A percentile compares a stretch with the other conserved stretches of the same genome.
Conservation (phyloP, 2,888 invertebrate species). For the Syrphus vitripennis region DNA sequence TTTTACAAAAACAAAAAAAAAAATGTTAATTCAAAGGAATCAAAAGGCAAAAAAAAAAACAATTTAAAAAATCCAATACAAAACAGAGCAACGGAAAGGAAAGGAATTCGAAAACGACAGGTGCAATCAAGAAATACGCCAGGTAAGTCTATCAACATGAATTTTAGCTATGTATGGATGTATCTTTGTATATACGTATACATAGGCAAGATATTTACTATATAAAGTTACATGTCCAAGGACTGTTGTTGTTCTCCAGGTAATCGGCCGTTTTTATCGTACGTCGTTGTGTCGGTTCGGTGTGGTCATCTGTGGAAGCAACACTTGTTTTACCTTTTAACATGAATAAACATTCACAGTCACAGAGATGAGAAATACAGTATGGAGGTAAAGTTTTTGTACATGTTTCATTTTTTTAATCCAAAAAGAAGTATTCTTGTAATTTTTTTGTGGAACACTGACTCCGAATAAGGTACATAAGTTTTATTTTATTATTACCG, state of each 20-base stretch:
- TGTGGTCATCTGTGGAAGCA: slow-evolving; percentile 22
- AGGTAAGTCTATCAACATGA: slow-evolving; percentile 7
- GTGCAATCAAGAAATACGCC: slow-evolving; percentile 56
- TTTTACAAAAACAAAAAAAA: slow-evolving; percentile 36
- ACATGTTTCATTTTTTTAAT: too few relatives aligned
- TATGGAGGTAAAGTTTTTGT: not conserved
- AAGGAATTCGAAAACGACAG: slow-evolving; percentile 64
- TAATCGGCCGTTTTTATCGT: slow-evolving; percentile 40
- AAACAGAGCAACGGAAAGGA: slow-evolving; percentile 49
- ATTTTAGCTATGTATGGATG: not conserved
- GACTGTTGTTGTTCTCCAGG: slow-evolving; percentile 33
- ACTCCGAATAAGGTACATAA: too few relatives aligned
- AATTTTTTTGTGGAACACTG: too few relatives aligned
- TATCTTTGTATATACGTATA: not conserved
- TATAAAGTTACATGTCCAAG: slow-evolving; percentile 36
- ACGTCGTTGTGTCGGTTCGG: not conserved
- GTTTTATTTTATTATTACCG: too few relatives aligned
- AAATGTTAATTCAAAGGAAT: slow-evolving; percentile 15
- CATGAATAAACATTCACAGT: slow-evolving; percentile 57
- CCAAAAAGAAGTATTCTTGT: too few relatives aligned
- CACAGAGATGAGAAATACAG: not conserved
- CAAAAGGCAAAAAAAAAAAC: not conserved
- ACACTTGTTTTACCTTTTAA: slow-evolving; percentile 52
- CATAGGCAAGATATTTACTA: not conserved
- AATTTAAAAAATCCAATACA: slow-evolving; percentile 15